Evolutionary conservation across 2,113 vertebrate species (phyloP), one percentile per base, ranked within the genome.

Genomic region (Bambusicola thoracicus): DNA sequence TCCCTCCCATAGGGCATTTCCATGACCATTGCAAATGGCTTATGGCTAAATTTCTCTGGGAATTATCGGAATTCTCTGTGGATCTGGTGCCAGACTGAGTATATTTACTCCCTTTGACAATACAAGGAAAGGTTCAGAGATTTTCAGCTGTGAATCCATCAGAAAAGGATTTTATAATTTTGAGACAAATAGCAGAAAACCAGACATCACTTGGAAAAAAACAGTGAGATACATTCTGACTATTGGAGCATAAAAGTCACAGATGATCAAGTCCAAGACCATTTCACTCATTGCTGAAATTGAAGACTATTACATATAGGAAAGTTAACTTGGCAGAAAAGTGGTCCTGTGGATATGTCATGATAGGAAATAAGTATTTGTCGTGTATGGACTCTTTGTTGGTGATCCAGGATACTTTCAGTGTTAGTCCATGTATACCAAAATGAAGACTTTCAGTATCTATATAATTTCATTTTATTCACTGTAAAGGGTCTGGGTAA

Each of bases 361-460:
- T 40, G 86, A 61, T 44, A 77, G 92, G 53, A 95, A 94, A 93
- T 55, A 62, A 95, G 56, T 0, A 0, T 43, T 93, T 0, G 0
- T 46, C 68, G 32, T 44, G 69, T 93, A 81, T 65, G 53, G 83
- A 63, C 46, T 90, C 68, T 93, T 84, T 90, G 91, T 93, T 80
- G 74, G 38, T 90, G 81, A 93, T 94, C 95, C 92, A 96, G 78
- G 77, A 82, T 82, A 76, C 87, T 94, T 95, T 95, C 84, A 69
- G 44, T 67, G 55, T 62, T 81, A 81, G 72, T 51, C 58, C 3
- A 2, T 30, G 85, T 68, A 89, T 63, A 75, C 68, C 3, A 2
- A 93, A 91, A 81, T 80, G 18, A 93, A 83, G 85, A 80, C 82
- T 88, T 94, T 85, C 69, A 68, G n/a, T 92, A 74, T 86, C 91